A percentile compares a stretch with the other conserved stretches of the same genome.
These are phyloP conservation scores for Halocaridina rubra DNA, from an alignment of 2,888 invertebrate species.

Conservation along the genomic window DNA sequence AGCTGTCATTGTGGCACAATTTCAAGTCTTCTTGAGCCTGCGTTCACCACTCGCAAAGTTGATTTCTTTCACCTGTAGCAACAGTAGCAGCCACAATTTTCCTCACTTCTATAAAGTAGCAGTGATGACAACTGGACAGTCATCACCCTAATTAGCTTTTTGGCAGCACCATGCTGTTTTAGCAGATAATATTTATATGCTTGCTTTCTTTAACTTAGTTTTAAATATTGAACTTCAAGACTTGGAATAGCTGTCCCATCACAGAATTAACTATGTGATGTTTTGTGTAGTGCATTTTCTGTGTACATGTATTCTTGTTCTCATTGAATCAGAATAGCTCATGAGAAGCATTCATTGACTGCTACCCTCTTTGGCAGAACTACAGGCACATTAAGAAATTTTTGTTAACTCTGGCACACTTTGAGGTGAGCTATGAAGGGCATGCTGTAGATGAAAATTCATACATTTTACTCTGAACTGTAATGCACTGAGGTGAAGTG, in stretches of 20 bases:
- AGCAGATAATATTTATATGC: no score
- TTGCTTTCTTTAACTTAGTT: slow-evolving; percentile 13
- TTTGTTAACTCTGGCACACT: neutral
- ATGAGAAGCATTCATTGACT: neutral
- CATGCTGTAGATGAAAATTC: slow-evolving; percentile 19
- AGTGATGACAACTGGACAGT: slow-evolving; percentile 22
- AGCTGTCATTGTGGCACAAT: slow-evolving; percentile 7
- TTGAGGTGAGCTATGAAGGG: neutral
- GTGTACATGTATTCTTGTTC: no score
- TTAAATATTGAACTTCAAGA: slow-evolving; percentile 8
- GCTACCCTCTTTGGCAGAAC: neutral
- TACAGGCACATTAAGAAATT: slow-evolving; percentile 17
- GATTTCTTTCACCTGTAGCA: neutral
- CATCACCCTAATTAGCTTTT: slow-evolving; percentile 43
- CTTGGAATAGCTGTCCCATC: neutral
- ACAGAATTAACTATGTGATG: neutral
- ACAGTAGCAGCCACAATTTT: slow-evolving; percentile 16
- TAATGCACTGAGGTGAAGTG: no score
- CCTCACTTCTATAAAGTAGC: slow-evolving; percentile 21
- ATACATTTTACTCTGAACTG: no score
- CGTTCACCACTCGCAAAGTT: neutral
- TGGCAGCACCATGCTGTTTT: no score
- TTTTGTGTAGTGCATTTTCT: neutral
- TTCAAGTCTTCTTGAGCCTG: slow-evolving; percentile 41
- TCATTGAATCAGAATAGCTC: no score